A percentile compares a stretch with the other conserved stretches of the same genome.
Conservation (phyloP, 1,140 invertebrate species). For the Drosophila pallidifrons region DNA sequence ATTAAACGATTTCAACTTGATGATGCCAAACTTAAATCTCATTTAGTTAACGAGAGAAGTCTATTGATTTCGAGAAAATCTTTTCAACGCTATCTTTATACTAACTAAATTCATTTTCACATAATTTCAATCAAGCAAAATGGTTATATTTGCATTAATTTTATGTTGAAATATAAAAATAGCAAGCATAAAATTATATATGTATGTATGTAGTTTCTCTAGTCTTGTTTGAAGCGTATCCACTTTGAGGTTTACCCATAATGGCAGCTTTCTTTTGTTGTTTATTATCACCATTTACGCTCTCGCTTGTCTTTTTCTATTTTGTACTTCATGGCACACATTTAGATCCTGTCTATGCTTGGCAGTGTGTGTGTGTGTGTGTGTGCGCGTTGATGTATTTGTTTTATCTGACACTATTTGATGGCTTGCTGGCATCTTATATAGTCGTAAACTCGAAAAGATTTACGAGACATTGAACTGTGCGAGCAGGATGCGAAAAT, state of each 20-base stretch:
- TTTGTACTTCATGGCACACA: constrained; percentile 31
- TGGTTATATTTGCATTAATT: not conserved
- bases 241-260: not conserved
- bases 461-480: constrained; percentile 71
- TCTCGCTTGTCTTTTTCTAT: constrained; percentile 23
- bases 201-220: too few relatives aligned
- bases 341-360: constrained; percentile 13
- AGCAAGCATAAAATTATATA: too few relatives aligned
- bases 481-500: constrained; percentile 17
- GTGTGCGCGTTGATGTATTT: constrained; percentile 43
- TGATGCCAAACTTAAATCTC: not conserved
- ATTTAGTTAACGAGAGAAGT: not conserved
- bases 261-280: not conserved
- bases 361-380: constrained; percentile 8
- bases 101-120: too few relatives aligned
- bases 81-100: too few relatives aligned
- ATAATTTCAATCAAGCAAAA: too few relatives aligned
- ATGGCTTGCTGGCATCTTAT: constrained; percentile 38
- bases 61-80: too few relatives aligned
- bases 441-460: constrained; percentile 46
- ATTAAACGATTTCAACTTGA: constrained; percentile 7
- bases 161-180: not conserved
- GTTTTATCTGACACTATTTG: constrained; percentile 51
- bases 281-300: constrained; percentile 34
- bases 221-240: not conserved